Percentiles rank a stretch among this genome's conserved stretches.
Conservation (phyloP, 2,113 vertebrate species). For the Indicator indicator region DNA sequence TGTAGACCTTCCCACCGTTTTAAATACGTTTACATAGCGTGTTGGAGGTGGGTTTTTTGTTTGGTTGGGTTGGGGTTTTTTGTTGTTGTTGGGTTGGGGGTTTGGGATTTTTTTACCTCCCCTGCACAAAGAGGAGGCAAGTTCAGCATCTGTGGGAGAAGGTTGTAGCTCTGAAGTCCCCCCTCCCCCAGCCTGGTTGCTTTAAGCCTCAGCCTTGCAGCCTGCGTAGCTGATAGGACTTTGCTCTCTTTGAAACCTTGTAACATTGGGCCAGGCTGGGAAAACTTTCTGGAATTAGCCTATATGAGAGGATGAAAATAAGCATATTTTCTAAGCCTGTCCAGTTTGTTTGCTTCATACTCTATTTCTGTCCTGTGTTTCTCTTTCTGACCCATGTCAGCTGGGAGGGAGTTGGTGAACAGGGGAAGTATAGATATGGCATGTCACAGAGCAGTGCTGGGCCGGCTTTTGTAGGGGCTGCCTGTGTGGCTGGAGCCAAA, state of each 20-base stretch:
- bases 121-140: background rate
- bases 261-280: background rate
- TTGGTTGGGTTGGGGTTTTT: no score
- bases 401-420: background rate
- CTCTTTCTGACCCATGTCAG: background rate
- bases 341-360: background rate
- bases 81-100: no score
- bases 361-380: rapidly evolving
- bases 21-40: background rate
- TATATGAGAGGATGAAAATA: background rate
- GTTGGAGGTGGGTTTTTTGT: background rate
- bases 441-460: background rate
- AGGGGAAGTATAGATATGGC: background rate
- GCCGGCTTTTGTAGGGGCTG: background rate
- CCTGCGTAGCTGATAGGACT: background rate
- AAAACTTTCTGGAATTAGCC: background rate
- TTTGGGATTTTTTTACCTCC: background rate
- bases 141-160: background rate
- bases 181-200: background rate
- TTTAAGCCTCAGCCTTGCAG: background rate
- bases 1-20: background rate
- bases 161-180: background rate
- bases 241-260: background rate
- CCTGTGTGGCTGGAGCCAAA: background rate
- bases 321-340: background rate